Evolutionary conservation across 92 coral and sea anemone species (phyloP), one percentile per base, ranked within the genome.

Genomic region (Phenganax stokvisi): DNA sequence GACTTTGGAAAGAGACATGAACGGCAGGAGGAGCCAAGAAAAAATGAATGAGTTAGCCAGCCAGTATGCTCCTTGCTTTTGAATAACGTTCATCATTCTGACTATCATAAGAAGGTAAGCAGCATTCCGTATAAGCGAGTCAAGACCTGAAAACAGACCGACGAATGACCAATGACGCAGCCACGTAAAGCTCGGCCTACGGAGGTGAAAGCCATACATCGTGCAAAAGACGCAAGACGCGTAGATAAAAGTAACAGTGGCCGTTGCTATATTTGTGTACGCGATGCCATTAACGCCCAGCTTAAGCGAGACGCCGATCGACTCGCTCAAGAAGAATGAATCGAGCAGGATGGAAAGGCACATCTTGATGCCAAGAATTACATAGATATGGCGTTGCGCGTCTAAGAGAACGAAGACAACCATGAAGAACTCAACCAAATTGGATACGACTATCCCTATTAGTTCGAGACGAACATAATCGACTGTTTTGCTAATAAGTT

Each of bases 21-120:
- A 79, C 74, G 83, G 83, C 54, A 79, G 57, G 74, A 79, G 83
- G 30, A 79, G 83, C 83, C 83, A 79, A 53, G 83, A 79, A 72
- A 72, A 79, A 8, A 79, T 61, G 31, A 79, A 79, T 59, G 83
- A 79, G 62, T 62, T 79, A n/a, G 83, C 51, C 60, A 79, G n/a
- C 83, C 83, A 79, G 51, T 79, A 79, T 11, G 54, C 65, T 12
- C 83, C 83, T 64, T 79, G 83, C 74, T 79, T 51, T 52, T 79
- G 63, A 15, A 79, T 52, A 11, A 79, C 83, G 20, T 79, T 79
- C 83, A 79, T 79, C 83, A 79, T 79, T 37, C 83, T 57, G 51
- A 79, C 20, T 47, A 79, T 62, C 73, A 79, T 63, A 6, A 79
- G 62, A 16, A 79, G 74, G 13, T 79, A 79, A 73, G 73, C 72